Conservation (phyloP, 30 jellyfish, hydroid and myxozoan genomes). For the Pelagia noctiluca region DNA sequence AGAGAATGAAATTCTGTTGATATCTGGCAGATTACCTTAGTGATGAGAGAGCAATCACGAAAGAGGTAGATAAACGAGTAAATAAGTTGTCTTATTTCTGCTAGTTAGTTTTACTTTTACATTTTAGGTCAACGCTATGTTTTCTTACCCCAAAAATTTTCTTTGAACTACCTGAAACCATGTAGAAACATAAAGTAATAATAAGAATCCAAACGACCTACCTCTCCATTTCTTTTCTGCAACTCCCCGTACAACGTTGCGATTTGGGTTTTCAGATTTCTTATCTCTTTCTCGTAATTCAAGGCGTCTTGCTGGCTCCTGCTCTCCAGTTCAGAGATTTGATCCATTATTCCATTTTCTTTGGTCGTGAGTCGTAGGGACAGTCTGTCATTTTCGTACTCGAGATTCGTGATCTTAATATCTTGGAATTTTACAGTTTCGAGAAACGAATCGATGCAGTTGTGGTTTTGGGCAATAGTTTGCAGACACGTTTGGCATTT, state of each 20-base stretch:
- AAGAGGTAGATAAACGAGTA: too few relatives aligned
- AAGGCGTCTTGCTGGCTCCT: constrained; percentile 73
- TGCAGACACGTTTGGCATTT: constrained; percentile 77
- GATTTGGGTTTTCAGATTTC: constrained; percentile 77
- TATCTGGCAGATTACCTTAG: too few relatives aligned
- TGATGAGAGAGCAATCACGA: too few relatives aligned
- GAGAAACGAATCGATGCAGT: constrained; percentile 66
- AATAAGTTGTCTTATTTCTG: too few relatives aligned
- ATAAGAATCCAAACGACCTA: too few relatives aligned
- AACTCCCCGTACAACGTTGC: constrained; percentile 85
- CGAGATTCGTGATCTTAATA: constrained; percentile 79
- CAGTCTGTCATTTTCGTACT: constrained; percentile 84
- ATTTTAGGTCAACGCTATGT: too few relatives aligned
- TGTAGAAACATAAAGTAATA: too few relatives aligned
- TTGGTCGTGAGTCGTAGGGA: constrained; percentile 75
- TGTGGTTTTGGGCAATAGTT: constrained; percentile 55
- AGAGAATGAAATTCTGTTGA: too few relatives aligned
- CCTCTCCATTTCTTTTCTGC: constrained; percentile 58
- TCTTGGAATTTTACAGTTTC: constrained; percentile 59
- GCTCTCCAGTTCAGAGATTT: constrained; percentile 74
- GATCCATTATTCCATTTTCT: constrained; percentile 89
- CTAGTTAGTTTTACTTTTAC: too few relatives aligned
- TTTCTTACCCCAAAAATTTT: too few relatives aligned
- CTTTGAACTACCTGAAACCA: too few relatives aligned
- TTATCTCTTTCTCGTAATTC: constrained; percentile 78